phyloP scores from a whole-genome alignment of 2,113 vertebrate genomes.

The Polypterus bichir region DNA sequence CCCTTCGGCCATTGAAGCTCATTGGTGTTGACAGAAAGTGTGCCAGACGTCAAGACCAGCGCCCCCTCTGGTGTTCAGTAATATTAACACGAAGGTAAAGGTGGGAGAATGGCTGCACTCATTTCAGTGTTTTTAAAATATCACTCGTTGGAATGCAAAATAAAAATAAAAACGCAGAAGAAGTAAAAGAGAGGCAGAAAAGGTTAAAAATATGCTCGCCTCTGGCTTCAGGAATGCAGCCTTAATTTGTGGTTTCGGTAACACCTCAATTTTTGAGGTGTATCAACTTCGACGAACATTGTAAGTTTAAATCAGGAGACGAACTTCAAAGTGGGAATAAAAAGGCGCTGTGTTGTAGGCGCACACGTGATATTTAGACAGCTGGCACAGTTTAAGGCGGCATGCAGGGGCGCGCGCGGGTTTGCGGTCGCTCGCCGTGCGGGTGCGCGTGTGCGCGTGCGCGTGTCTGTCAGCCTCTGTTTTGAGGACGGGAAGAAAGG shows the following conservation, averaged over 20 bases:
- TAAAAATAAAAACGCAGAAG: not conserved
- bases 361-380: slow-evolving; percentile 51
- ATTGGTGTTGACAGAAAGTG: too few species aligned
- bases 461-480: slow-evolving; percentile 23
- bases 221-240: slow-evolving; percentile 18
- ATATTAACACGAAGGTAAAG: too few species aligned
- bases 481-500: slow-evolving; percentile 36
- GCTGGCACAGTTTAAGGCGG: slow-evolving; percentile 67
- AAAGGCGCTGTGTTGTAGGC: slow-evolving; percentile 59
- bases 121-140: too few species aligned
- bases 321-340: slow-evolving; percentile 54
- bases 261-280: slow-evolving; percentile 27
- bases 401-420: slow-evolving; percentile 38
- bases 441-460: too few species aligned
- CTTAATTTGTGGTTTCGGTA: slow-evolving; percentile 32
- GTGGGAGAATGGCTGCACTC: too few species aligned
- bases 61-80: too few species aligned
- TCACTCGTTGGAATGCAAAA: not conserved
- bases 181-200: not conserved
- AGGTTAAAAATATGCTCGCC: slow-evolving; percentile 10
- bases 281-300: slow-evolving; percentile 43
- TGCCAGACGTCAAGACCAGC: too few species aligned
- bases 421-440: slow-evolving; percentile 41
- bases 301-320: slow-evolving; percentile 42
- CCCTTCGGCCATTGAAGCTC: too few species aligned